Percentiles rank a stretch among this genome's conserved stretches.
phyloP scores from a whole-genome alignment of 2,797 vertebrate species.

The Rhinoraja longicauda region DNA sequence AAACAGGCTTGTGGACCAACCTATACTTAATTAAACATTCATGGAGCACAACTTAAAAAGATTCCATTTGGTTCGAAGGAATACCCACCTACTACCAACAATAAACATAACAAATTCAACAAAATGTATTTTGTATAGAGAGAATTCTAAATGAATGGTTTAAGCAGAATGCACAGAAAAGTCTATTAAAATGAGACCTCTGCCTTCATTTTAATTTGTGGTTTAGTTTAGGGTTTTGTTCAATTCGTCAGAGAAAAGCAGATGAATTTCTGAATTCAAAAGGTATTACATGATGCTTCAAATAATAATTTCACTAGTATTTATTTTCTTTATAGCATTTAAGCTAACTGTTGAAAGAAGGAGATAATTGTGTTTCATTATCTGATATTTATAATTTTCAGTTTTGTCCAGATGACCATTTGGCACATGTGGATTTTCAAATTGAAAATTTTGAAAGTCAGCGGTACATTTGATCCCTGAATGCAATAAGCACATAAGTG shows the following conservation, averaged over 20 bases:
- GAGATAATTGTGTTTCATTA: background rate
- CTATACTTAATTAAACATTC: background rate
- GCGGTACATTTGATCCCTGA: background rate
- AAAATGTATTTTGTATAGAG: background rate
- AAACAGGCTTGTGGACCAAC: background rate
- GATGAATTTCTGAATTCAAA: background rate
- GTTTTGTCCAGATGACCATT: background rate
- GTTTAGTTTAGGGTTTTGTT: background rate
- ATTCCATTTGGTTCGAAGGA: background rate
- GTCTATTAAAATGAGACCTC: slow-evolving; percentile 26
- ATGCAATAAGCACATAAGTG: background rate
- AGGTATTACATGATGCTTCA: background rate
- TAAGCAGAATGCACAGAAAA: background rate
- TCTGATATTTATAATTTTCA: slow-evolving; percentile 22
- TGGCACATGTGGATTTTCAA: background rate
- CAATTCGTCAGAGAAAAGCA: background rate
- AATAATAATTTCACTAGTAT: background rate
- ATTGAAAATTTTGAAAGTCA: background rate
- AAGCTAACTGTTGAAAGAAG: background rate
- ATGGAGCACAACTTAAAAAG: background rate
- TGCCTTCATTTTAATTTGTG: slow-evolving; percentile 34
- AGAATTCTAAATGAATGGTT: slow-evolving; percentile 3
- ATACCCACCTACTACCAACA: background rate
- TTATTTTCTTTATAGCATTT: background rate
- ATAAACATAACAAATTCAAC: background rate